Evolutionary conservation across 92 coral and sea anemone species (phyloP).

Genomic region (Bergia sp.): DNA sequence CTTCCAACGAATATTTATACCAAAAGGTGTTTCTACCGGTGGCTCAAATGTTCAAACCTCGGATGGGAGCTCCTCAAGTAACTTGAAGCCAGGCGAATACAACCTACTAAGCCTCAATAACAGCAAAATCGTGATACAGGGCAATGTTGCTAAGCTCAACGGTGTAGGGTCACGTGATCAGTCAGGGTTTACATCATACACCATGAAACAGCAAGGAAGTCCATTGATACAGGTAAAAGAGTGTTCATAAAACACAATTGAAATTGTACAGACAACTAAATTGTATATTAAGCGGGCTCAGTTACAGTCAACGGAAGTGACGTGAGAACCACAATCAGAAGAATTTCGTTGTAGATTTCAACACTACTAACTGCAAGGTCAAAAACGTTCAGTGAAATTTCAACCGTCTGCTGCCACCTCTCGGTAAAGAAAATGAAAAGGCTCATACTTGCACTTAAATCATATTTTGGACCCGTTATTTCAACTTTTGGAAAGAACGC

Average conservation of each 20-base stretch:
- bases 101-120: background rate
- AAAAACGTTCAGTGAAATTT: too few relatives aligned
- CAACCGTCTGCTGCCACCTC: too few relatives aligned
- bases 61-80: background rate
- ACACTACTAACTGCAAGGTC: too few relatives aligned
- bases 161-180: background rate
- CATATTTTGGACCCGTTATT: too few relatives aligned
- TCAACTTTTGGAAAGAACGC: too few relatives aligned
- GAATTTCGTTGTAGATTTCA: too few relatives aligned
- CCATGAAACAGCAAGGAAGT: constrained; percentile 15
- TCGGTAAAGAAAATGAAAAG: too few relatives aligned
- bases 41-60: background rate
- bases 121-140: background rate
- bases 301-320: too few relatives aligned
- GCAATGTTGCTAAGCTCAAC: background rate
- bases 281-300: too few relatives aligned
- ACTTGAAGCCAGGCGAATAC: background rate
- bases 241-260: background rate
- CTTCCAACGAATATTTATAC: background rate
- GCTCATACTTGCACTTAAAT: too few relatives aligned
- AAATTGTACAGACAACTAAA: too few relatives aligned
- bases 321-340: too few relatives aligned
- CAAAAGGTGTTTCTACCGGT: background rate
- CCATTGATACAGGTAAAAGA: background rate
- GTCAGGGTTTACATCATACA: constrained; percentile 15